These are phyloP conservation scores for Disparrhopalites patrizii DNA, from an alignment of 2,888 invertebrate genomes.

Conservation along the genomic window DNA sequence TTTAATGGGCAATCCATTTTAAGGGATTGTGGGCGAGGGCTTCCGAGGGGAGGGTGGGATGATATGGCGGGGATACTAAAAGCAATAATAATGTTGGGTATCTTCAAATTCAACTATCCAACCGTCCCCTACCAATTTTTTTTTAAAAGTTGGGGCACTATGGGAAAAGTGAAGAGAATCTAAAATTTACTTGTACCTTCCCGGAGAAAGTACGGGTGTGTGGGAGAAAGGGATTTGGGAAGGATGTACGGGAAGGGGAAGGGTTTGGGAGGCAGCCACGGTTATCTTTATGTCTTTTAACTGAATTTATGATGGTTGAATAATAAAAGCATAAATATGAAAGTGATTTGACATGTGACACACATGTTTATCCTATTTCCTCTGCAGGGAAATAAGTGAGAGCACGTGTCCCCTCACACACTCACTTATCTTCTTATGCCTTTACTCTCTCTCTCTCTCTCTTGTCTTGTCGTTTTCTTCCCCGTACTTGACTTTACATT, in stretches of 20 bases:
- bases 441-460: constrained; percentile 1
- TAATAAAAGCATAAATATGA: constrained; percentile 29
- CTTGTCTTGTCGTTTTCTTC: not conserved
- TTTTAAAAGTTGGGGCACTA: not conserved
- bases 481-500: not conserved
- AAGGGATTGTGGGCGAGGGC: too few relatives aligned
- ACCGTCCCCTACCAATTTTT: too few relatives aligned
- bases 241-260: not conserved
- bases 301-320: too few relatives aligned
- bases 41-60: too few relatives aligned
- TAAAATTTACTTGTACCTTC: too few relatives aligned
- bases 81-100: too few relatives aligned
- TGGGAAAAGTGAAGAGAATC: not conserved
- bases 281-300: not conserved
- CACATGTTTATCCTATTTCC: not conserved
- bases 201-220: too few relatives aligned
- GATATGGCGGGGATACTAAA: too few relatives aligned
- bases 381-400: not conserved
- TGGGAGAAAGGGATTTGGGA: too few relatives aligned
- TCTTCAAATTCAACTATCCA: too few relatives aligned
- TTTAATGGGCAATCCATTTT: too few relatives aligned
- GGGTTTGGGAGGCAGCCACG: not conserved
- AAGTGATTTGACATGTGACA: constrained; percentile 38
- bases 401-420: constrained; percentile 18
- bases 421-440: not conserved